phyloP scores from a whole-genome alignment of 2,888 invertebrate genomes.

The Palloptera scutellata region DNA sequence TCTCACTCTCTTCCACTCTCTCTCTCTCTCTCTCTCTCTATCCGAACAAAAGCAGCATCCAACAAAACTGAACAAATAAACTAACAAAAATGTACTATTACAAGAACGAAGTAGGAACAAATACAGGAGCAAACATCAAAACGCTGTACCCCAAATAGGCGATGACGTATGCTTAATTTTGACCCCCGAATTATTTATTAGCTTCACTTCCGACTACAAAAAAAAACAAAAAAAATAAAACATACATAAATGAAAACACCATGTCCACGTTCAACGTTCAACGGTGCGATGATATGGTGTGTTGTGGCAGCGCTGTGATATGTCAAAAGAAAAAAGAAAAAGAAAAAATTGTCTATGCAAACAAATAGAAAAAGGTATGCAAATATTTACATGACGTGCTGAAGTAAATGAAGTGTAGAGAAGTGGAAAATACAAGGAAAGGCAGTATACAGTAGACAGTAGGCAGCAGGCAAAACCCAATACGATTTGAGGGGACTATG shows the following conservation, averaged over 20 bases:
- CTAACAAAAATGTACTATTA: constrained; percentile 13
- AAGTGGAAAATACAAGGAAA: no score
- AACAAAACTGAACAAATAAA: constrained; percentile 11
- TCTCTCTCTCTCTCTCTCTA: constrained; percentile 4
- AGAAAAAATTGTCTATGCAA: constrained; percentile 25
- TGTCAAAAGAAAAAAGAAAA: constrained; percentile 29
- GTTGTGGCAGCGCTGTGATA: constrained; percentile 4
- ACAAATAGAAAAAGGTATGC: constrained; percentile 46
- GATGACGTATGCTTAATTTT: constrained; percentile 60
- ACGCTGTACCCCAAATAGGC: constrained; percentile 42
- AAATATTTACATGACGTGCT: constrained; percentile 58
- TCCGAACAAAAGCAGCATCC: constrained; percentile 11
- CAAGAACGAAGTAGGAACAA: constrained; percentile 21
- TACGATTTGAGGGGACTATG: no score
- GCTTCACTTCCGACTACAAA: constrained; percentile 13
- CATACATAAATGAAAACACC: neutral
- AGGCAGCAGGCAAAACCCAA: no score
- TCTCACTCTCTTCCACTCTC: constrained; percentile 28
- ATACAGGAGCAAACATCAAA: constrained; percentile 1
- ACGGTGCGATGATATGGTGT: neutral
- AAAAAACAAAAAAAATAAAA: neutral
- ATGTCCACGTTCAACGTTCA: constrained; percentile 38
- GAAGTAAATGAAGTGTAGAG: constrained; percentile 34
- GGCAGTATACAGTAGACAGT: no score
- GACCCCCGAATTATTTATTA: constrained; percentile 53